phyloP scores from a whole-genome alignment of 2,888 invertebrate genomes.

The Sthenelais limicola region DNA sequence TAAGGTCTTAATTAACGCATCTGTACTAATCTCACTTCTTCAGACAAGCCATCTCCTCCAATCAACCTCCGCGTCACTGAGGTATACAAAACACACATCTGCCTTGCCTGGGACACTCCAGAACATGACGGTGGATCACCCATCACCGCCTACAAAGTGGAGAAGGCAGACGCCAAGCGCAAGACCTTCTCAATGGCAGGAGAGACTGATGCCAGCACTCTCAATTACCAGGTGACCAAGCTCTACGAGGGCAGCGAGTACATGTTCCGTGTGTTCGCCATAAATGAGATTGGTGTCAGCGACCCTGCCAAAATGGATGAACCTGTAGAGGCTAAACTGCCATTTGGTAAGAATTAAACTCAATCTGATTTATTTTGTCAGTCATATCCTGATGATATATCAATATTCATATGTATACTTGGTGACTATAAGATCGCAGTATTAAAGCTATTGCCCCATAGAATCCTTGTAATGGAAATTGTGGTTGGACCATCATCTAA shows the following conservation, averaged over 20 bases:
- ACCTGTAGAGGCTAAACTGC: slow-evolving; percentile 50
- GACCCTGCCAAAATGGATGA: slow-evolving; percentile 47
- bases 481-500: background rate
- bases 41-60: slow-evolving; percentile 66
- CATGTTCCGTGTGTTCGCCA: slow-evolving; percentile 57
- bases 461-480: too few species aligned
- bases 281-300: slow-evolving; percentile 79
- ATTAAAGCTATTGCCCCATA: too few species aligned
- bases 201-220: slow-evolving; percentile 38
- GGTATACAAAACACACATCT: slow-evolving; percentile 59
- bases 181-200: slow-evolving; percentile 59
- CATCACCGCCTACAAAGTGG: slow-evolving; percentile 66
- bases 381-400: too few species aligned
- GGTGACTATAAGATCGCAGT: too few species aligned
- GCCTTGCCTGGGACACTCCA: slow-evolving; percentile 72
- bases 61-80: slow-evolving; percentile 63
- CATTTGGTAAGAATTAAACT: slow-evolving; percentile 52
- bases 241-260: slow-evolving; percentile 76
- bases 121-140: slow-evolving; percentile 71
- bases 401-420: too few species aligned
- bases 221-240: slow-evolving; percentile 50
- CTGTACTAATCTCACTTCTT: background rate
- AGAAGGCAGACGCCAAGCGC: slow-evolving; percentile 63
- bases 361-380: too few species aligned
- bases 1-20: too few species aligned